Conservation (phyloP, 2,888 invertebrate species). For the Frankliniella fusca region DNA sequence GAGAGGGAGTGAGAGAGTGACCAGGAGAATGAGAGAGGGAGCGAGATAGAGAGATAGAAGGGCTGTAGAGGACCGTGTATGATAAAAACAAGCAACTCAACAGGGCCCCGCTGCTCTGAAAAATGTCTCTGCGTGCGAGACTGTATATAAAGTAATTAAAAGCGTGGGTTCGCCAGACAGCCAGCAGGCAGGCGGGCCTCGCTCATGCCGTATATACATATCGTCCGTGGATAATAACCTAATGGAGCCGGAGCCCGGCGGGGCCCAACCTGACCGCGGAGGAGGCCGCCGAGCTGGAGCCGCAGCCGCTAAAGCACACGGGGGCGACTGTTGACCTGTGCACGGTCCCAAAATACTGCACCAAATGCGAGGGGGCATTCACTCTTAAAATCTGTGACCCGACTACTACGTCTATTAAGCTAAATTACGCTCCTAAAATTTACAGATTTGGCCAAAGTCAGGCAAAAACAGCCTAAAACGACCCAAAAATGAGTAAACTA, state of each 20-base stretch:
- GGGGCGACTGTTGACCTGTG: too few relatives aligned
- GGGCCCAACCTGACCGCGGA: not conserved
- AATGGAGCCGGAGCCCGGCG: not conserved
- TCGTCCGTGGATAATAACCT: not conserved
- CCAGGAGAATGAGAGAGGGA: not conserved
- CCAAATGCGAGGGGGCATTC: too few relatives aligned
- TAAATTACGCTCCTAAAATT: too few relatives aligned
- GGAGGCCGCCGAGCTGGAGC: too few relatives aligned
- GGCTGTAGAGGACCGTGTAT: not conserved
- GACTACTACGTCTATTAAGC: too few relatives aligned
- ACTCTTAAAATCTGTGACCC: too few relatives aligned
- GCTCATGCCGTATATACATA: not conserved
- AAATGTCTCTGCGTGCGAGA: slow-evolving; percentile 7
- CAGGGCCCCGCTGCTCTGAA: not conserved
- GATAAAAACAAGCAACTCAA: slow-evolving; percentile 18
- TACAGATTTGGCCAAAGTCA: too few relatives aligned
- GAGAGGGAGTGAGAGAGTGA: not conserved
- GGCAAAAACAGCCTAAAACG: too few relatives aligned
- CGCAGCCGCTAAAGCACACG: too few relatives aligned
- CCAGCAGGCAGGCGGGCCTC: not conserved
- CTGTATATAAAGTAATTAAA: slow-evolving; percentile 9
- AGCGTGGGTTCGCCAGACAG: not conserved
- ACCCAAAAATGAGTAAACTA: too few relatives aligned
- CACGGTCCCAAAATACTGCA: too few relatives aligned
- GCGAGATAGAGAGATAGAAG: not conserved